Base-by-base conservation (phyloP, 2,113 vertebrate genomes). In the Bujurquina vittata region DNA sequence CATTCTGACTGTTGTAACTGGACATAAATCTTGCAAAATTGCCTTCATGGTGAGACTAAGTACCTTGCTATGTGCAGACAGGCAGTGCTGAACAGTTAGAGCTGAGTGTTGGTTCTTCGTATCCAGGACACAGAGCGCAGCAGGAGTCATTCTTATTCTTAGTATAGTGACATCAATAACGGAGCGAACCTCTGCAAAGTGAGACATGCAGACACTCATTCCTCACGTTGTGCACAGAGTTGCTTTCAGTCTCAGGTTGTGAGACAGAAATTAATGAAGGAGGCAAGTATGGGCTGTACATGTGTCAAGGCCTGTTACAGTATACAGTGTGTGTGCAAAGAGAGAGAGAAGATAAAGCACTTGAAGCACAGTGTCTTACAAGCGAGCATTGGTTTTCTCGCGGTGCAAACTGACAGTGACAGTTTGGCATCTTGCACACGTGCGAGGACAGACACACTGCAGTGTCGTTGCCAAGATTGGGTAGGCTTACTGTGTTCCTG, bases 11-110 rank as follows among this genome's bases (percentile, higher is more conserved):
- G 37, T 76, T 86, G 80, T 82, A 91, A 87, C 88, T 84, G 89
- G 83, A 91, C 75, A 91, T 91, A 91, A 93, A 91, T 94, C 90
- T 88, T 8, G 7, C 54, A 72, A 80, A 93, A 93, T 81, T 80
- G 84, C 80, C 78, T 92, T 77, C 55, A 55, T 77, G 80, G 79
- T 86, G 84, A 91, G 88, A 89, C 91, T 87, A 88, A 92, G 88
- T 83, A 69, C 88, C 84, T 84, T 46, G 12, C 77, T 82, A 72
- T 86, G 89, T 80, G 67, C 86, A 90, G 85, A 89, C 87, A 79
- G 78, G 77, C 91, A 81, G 89, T 84, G 87, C 87, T 83, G 87
- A 90, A 84, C 81, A 87, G 84, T 85, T 74, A 23, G 80, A 87
- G 84, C 79, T 77, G 82, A 91, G 88, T 76, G 77, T 65, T 72